These are phyloP conservation scores for Scaptomyza pallida DNA, from an alignment of 1,140 invertebrate genomes.

Conservation along the genomic window DNA sequence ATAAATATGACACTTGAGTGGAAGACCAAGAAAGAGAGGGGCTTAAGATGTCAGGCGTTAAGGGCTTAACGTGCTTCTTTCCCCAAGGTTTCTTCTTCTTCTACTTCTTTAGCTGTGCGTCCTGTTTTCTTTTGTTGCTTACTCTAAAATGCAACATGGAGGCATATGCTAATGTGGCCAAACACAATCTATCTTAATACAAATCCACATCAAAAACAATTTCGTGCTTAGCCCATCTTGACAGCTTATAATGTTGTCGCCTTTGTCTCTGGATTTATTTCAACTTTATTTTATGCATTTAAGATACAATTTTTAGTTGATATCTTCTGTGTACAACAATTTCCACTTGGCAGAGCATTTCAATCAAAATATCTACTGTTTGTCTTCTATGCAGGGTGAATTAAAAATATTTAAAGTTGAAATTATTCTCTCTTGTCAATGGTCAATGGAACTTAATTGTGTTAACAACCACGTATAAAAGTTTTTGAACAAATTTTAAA, in stretches of 20 bases:
- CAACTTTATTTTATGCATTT: constrained; percentile 6
- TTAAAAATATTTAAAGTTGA: no score
- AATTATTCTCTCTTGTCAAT: no score
- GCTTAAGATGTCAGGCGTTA: constrained; percentile 23
- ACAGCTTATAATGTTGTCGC: constrained; percentile 10
- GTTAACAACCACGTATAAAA: no score
- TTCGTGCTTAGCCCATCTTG: constrained; percentile 5
- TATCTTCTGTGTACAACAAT: constrained; percentile 1
- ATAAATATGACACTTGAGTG: constrained; percentile 51
- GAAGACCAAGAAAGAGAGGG: constrained; percentile 1
- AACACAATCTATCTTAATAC: constrained; percentile 3
- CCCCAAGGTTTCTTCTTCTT: background rate
- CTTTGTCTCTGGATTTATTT: background rate
- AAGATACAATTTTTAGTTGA: constrained; percentile 8
- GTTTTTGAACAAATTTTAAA: no score
- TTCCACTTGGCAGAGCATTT: constrained; percentile 30
- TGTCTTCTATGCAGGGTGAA: no score
- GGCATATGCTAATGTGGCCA: constrained; percentile 14
- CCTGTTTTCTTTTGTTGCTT: background rate
- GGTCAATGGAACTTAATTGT: no score
- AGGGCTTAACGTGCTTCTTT: constrained; percentile 11
- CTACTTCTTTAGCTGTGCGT: no score
- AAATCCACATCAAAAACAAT: constrained; percentile 16
- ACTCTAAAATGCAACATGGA: background rate
- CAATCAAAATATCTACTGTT: no score